Evolutionary conservation across 2,888 invertebrate genomes (phyloP), one percentile per base, ranked within the genome.

Genomic region (Ennomos quercinarius): DNA sequence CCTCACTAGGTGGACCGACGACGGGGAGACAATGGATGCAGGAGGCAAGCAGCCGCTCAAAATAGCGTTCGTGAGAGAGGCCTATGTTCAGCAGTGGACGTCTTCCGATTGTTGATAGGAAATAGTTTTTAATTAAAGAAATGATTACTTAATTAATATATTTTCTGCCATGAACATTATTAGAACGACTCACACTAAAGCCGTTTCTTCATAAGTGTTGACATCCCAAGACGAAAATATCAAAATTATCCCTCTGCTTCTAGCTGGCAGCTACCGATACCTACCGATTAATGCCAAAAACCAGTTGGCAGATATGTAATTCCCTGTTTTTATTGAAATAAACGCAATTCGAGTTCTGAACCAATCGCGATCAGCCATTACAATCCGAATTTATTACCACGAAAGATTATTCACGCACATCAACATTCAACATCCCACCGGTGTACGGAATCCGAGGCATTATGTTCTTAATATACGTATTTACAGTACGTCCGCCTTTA

Each of bases 371-470:
- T 81, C 84, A 80, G 78, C 84, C 84, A 86, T 89, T 87, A 87
- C 87, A 83, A 91, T 89, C 87, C 80, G 83, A 90, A 91, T 91
- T 91, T 91, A 91, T 91, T 89, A 90, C 91, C 83, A 87, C 78
- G 84, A 87, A 87, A 87, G 88, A 90, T 91, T 91, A 91, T 91
- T 79, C 85, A 91, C 91, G 90, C 87, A 80, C 83, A 84, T 89
- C 87, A 87, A 78, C 76, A 76, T 77, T 89, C 87, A 87, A 78
- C 76, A 75, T 77, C 76, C 78, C 77, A 78, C 77, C 74, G 78
- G 78, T 77, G 76, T 74, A 75, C 74, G 72, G 74, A 77, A 71
- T 75, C 70, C 72, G 66, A 61, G 73, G 82, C 81, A 80, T 84
- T 84, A 82, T 82, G 70, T 75, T 61, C 51, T 77, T 72, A 72